These are phyloP conservation scores for Pachydiplax longipennis DNA, from an alignment of 2,888 invertebrate species.

Conservation along the genomic window DNA sequence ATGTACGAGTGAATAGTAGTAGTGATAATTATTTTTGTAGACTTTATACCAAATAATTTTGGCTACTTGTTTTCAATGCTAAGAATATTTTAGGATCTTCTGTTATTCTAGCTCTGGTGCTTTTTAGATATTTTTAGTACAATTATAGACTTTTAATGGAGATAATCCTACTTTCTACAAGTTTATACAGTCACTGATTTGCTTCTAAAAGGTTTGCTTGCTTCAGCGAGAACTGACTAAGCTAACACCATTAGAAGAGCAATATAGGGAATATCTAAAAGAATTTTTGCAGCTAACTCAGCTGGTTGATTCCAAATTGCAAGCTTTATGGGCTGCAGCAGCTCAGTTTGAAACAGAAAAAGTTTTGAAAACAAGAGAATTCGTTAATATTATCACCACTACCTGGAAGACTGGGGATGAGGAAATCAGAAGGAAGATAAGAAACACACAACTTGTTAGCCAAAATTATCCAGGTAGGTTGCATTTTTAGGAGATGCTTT, in stretches of 20 bases:
- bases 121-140: neutral
- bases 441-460: slow-evolving; percentile 8
- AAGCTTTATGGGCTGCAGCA: neutral
- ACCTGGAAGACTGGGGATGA: slow-evolving; percentile 7
- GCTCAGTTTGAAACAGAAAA: neutral
- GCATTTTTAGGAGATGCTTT: neutral
- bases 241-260: slow-evolving; percentile 3
- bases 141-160: neutral
- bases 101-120: no score
- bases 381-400: neutral
- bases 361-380: neutral
- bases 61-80: no score
- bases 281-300: slow-evolving; percentile 27
- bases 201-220: neutral
- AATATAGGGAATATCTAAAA: neutral
- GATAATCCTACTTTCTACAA: no score
- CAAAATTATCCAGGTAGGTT: slow-evolving; percentile 7
- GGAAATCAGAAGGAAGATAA: neutral
- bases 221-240: neutral
- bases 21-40: no score
- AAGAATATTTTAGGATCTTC: no score
- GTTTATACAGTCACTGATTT: no score
- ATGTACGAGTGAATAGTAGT: no score
- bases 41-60: no score
- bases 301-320: slow-evolving; percentile 22